phyloP scores from a whole-genome alignment of 92 coral and sea anemone species.

The Epizoanthus stellaris region DNA sequence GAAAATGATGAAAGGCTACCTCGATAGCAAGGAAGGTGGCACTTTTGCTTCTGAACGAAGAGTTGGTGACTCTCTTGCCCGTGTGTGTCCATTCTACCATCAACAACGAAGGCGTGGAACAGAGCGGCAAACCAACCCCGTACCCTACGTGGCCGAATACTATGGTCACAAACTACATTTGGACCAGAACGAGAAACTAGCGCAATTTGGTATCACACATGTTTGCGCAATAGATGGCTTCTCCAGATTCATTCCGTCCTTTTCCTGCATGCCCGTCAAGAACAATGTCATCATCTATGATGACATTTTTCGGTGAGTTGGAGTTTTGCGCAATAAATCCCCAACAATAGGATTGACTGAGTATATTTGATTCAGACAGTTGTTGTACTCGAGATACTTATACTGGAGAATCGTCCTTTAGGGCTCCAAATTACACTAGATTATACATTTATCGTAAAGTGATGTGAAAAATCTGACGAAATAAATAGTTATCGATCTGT shows the following conservation, averaged over 20 bases:
- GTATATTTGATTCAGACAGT: not conserved
- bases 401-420: not conserved
- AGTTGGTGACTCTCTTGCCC: conserved; percentile 42
- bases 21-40: conserved; percentile 47
- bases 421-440: too few relatives aligned
- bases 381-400: not conserved
- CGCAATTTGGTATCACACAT: conserved; percentile 57
- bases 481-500: too few relatives aligned
- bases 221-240: conserved; percentile 63
- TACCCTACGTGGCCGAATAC: conserved; percentile 51
- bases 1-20: conserved; percentile 58
- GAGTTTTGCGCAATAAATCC: not conserved
- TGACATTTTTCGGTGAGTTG: conserved; percentile 56
- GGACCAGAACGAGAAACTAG: conserved; percentile 53
- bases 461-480: not conserved
- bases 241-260: conserved; percentile 60
- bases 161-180: conserved; percentile 56
- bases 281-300: conserved; percentile 62
- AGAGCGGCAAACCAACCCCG: conserved; percentile 56
- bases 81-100: conserved; percentile 46
- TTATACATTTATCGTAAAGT: not conserved
- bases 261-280: conserved; percentile 63
- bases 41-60: conserved; percentile 47
- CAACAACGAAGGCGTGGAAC: conserved; percentile 39
- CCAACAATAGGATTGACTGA: not conserved